These are phyloP conservation scores for Seira sanloemensis DNA, from an alignment of 2,888 invertebrate species.

Conservation along the genomic window DNA sequence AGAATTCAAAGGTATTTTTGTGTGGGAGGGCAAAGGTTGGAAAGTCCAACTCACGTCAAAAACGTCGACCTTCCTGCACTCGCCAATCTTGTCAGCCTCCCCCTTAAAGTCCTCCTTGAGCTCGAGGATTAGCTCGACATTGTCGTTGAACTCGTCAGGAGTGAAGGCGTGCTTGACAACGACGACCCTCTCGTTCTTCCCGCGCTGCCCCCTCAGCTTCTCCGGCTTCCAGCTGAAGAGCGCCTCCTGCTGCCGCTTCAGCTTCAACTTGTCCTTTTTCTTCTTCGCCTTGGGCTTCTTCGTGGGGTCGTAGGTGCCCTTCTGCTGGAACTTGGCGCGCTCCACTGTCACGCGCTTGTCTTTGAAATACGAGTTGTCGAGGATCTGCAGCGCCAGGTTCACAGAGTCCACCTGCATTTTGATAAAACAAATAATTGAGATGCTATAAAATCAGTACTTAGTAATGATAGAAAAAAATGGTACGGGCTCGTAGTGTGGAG, in stretches of 20 bases:
- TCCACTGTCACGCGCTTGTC: slow-evolving; percentile 92
- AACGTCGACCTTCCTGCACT: slow-evolving; percentile 91
- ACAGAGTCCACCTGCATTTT: slow-evolving; percentile 89
- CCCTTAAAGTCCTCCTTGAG: slow-evolving; percentile 93
- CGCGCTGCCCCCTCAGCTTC: slow-evolving; percentile 88
- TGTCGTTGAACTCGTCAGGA: slow-evolving; percentile 90
- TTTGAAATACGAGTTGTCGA: slow-evolving; percentile 90
- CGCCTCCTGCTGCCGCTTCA: slow-evolving; percentile 94
- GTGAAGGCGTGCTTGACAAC: slow-evolving; percentile 96
- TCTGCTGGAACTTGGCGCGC: slow-evolving; percentile 94
- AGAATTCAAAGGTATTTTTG: too few species aligned
- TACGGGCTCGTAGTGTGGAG: too few species aligned
- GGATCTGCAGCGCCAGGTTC: slow-evolving; percentile 90
- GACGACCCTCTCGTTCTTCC: slow-evolving; percentile 92
- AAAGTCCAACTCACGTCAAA: slow-evolving; percentile 86
- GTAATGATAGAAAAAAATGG: too few species aligned
- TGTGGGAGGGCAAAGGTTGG: too few species aligned
- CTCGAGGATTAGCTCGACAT: slow-evolving; percentile 91
- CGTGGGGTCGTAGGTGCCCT: slow-evolving; percentile 94
- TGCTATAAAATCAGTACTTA: slow-evolving; percentile 27
- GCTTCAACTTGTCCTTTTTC: slow-evolving; percentile 89
- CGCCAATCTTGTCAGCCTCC: slow-evolving; percentile 93
- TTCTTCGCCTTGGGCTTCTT: slow-evolving; percentile 93
- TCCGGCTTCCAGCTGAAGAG: slow-evolving; percentile 98
- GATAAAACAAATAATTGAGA: slow-evolving; percentile 20